Evolutionary conservation across 1,140 invertebrate species (phyloP), one percentile per base, ranked within the genome.

Genomic region (Drosophila athabasca): DNA sequence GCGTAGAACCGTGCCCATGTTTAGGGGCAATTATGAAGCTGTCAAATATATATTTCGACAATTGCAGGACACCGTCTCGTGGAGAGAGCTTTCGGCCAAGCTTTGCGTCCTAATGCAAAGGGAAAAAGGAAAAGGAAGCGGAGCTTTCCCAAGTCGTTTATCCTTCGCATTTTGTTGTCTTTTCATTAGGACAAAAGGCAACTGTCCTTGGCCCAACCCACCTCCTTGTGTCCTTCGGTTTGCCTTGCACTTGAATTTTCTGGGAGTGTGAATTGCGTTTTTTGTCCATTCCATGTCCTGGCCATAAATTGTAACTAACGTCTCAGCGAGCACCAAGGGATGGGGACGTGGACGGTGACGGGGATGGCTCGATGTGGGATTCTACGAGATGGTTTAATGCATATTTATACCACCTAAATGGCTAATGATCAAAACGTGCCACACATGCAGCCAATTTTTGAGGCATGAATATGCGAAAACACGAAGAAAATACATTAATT

Each of bases 401-500:
- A 81, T 87, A 85, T 85, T 87, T 85, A 85, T 81, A 82, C 80
- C 82, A 87, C 82, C 82, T 82, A 69, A 85, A 66, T 53, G 79
- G 75, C 82, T 87, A 87, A 87, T 87, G 82, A 87, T 80, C 71
- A 79, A 87, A 87, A 87, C 83, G 83, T 87, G 82, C 79, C 75
- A 62, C 70, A 76, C 60, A 72, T 75, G 62, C 65, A 70, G 48
- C 41, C 62, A 54, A 70, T 52, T 65, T 78, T 78, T 62, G 59
- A 54, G 78, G 81, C 83, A 88, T 87, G 82, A 87, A 87, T 87
- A 87, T 87, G 82, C 83, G 84, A 87, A 87, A 87, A 88, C 82
- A 87, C 82, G 82, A 87, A 87, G 82, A 48, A 87, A 87, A 88
- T 70, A 79, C 82, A 87, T 87, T 87, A 87, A 87, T 87, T 87